These are phyloP conservation scores for Eupeodes latifasciatus DNA, from an alignment of 2,888 invertebrate genomes.

Conservation along the genomic window DNA sequence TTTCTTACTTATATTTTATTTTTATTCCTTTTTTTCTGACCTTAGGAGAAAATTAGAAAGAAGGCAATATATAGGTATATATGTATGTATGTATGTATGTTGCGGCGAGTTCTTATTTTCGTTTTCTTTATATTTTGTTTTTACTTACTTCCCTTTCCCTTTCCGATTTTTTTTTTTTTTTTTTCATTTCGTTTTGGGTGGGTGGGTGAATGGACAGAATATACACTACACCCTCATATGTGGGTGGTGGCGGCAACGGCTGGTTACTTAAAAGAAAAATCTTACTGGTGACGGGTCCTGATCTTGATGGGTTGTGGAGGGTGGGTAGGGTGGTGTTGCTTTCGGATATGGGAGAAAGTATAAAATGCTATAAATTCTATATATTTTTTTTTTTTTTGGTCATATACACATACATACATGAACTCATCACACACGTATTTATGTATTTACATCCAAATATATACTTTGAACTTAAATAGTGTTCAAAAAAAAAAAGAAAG, in stretches of 20 bases:
- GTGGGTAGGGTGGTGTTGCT: slow-evolving; percentile 25
- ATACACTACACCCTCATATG: not conserved
- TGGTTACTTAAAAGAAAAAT: slow-evolving; percentile 73
- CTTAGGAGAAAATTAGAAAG: slow-evolving; percentile 81
- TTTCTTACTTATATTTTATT: slow-evolving; percentile 42
- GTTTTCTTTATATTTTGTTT: slow-evolving; percentile 24
- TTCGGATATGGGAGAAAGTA: slow-evolving; percentile 49
- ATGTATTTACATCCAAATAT: not conserved
- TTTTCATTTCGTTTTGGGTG: too few relatives aligned
- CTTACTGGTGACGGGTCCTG: slow-evolving; percentile 67
- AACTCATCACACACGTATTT: not conserved
- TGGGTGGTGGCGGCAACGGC: slow-evolving; percentile 52
- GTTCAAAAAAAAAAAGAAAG: slow-evolving; percentile 8
- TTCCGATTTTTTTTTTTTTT: slow-evolving; percentile 4
- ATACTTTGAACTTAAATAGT: slow-evolving; percentile 64
- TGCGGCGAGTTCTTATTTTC: slow-evolving; percentile 22
- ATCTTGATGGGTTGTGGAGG: slow-evolving; percentile 35
- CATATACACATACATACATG: not conserved
- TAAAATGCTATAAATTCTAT: slow-evolving; percentile 68
- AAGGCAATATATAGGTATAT: slow-evolving; percentile 69
- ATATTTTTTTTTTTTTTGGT: not conserved
- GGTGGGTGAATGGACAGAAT: slow-evolving; percentile 31
- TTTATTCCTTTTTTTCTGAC: slow-evolving; percentile 55
- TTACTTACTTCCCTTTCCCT: slow-evolving; percentile 11
- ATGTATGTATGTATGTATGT: slow-evolving; percentile 56